Conservation (phyloP, 2,113 vertebrate genomes). For the Hippocampus mohnikei region DNA sequence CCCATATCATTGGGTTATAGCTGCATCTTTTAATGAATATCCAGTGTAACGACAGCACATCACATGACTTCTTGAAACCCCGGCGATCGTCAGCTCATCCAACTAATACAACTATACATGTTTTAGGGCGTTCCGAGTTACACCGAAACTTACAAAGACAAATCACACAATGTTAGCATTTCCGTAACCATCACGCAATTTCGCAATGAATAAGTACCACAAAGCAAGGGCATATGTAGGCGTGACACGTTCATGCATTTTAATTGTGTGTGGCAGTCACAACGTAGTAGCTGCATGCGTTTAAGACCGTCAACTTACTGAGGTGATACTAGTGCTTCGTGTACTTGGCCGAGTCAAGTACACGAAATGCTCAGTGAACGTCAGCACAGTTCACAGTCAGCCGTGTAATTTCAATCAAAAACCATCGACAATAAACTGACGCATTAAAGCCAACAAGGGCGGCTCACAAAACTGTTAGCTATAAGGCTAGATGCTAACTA, state of each 20-base stretch:
- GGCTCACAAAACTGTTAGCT: slow-evolving; percentile 49
- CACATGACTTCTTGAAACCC: slow-evolving; percentile 45
- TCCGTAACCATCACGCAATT: not conserved
- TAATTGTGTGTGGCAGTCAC: not conserved
- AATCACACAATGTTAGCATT: not conserved
- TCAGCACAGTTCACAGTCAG: not conserved
- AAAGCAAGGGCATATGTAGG: not conserved
- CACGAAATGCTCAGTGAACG: not conserved
- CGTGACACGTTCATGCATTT: not conserved
- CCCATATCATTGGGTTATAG: not conserved
- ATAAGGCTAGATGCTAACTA: slow-evolving; percentile 54
- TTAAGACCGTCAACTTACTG: not conserved
- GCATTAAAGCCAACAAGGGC: slow-evolving; percentile 14
- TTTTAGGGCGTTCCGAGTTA: not conserved
- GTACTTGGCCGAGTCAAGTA: not conserved
- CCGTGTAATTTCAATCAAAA: not conserved
- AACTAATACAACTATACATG: not conserved
- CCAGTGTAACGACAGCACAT: slow-evolving; percentile 10
- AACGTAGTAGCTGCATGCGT: not conserved
- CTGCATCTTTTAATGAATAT: not conserved
- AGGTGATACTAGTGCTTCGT: not conserved
- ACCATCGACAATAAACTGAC: not conserved
- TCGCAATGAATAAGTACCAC: not conserved
- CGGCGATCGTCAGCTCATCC: slow-evolving; percentile 14
- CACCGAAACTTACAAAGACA: not conserved